Conservation (phyloP, 1,140 invertebrate species). For the Popillia japonica region DNA sequence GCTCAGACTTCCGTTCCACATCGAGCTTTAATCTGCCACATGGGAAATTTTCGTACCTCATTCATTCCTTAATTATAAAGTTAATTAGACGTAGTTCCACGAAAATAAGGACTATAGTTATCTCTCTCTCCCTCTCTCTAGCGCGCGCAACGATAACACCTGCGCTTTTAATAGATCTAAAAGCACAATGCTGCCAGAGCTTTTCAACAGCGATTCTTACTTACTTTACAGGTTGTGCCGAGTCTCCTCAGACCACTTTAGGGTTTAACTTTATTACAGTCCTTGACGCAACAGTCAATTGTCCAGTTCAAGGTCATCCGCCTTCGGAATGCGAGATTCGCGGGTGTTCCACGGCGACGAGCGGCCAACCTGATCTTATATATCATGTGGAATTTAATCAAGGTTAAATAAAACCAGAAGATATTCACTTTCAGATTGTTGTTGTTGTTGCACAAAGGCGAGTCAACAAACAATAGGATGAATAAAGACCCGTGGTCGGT, state of each 20-base stretch:
- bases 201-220: background rate
- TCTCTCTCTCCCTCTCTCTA: background rate
- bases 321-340: slow-evolving; percentile 42
- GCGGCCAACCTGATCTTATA: slow-evolving; percentile 40
- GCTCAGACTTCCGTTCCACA: background rate
- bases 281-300: slow-evolving; percentile 26
- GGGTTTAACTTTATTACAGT: slow-evolving; percentile 27
- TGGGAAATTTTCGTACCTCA: slow-evolving; percentile 13
- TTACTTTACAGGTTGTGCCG: background rate
- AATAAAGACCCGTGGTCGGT: background rate
- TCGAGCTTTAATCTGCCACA: background rate
- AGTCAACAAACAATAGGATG: slow-evolving; percentile 15
- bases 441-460: slow-evolving; percentile 5
- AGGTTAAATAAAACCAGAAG: slow-evolving; percentile 23
- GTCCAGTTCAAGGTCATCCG: slow-evolving; percentile 32
- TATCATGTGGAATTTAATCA: slow-evolving; percentile 33
- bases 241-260: background rate
- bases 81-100: background rate
- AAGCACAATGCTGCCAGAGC: background rate
- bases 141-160: background rate
- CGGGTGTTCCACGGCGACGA: slow-evolving; percentile 40
- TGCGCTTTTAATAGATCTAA: slow-evolving; percentile 3
- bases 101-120: background rate
- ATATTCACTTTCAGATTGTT: slow-evolving; percentile 15
- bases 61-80: background rate